A percentile compares a stretch with the other conserved stretches of the same genome.
These are phyloP conservation scores for Calephelis nemesis DNA, from an alignment of 1,140 invertebrate species.

Conservation along the genomic window DNA sequence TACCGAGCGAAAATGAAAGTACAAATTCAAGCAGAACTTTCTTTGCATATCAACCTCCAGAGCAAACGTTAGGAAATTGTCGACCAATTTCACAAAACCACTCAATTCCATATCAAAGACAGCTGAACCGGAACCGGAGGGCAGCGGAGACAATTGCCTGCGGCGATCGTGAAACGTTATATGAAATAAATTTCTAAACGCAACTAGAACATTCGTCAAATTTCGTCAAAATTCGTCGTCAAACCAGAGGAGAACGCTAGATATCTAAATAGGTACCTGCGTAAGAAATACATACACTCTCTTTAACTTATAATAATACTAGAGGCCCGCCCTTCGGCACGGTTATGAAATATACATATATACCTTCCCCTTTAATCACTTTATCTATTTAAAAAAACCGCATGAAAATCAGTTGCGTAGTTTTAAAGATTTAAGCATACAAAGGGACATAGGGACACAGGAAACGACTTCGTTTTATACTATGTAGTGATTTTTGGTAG, in stretches of 20 bases:
- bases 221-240: too few species aligned
- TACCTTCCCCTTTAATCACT: too few species aligned
- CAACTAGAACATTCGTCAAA: conserved; percentile 25
- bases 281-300: neutral
- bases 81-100: conserved; percentile 39
- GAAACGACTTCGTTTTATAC: too few species aligned
- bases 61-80: conserved; percentile 34
- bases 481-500: too few species aligned
- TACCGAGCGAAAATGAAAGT: conserved; percentile 1
- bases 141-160: conserved; percentile 37
- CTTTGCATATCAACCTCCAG: conserved; percentile 19
- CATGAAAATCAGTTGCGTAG: too few species aligned
- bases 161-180: conserved; percentile 34
- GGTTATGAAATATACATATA: too few species aligned
- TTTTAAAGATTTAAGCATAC: too few species aligned
- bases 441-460: too few species aligned
- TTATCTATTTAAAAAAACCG: too few species aligned
- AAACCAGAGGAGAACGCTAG: neutral
- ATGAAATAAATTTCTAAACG: conserved; percentile 30
- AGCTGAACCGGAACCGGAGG: conserved; percentile 43
- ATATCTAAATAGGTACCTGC: neutral
- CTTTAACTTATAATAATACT: too few species aligned
- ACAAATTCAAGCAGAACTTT: conserved; percentile 12
- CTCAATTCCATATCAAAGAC: conserved; percentile 44
- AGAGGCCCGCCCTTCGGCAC: too few species aligned